These are phyloP conservation scores for Synergus japonicus DNA, from an alignment of 2,888 invertebrate species.

Conservation along the genomic window DNA sequence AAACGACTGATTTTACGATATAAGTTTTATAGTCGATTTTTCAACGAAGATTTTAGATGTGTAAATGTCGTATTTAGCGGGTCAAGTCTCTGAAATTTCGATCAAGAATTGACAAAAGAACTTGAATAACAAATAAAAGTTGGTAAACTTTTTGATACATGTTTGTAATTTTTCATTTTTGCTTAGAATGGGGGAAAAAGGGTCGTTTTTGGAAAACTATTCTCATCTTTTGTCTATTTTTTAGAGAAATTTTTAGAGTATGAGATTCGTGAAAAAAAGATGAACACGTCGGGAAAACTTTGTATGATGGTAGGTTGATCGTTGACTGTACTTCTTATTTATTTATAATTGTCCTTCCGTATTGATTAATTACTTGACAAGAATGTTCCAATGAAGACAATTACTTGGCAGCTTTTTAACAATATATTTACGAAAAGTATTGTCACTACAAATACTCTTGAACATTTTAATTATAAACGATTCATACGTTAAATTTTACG, in stretches of 20 bases:
- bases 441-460: constrained; percentile 69
- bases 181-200: neutral
- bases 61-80: constrained; percentile 26
- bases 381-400: constrained; percentile 23
- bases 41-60: constrained; percentile 57
- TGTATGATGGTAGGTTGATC: constrained; percentile 24
- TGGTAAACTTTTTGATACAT: neutral
- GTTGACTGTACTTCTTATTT: constrained; percentile 44
- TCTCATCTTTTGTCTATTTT: constrained; percentile 20
- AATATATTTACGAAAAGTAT: constrained; percentile 67
- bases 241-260: constrained; percentile 9
- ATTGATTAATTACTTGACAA: constrained; percentile 40
- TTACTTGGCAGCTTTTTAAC: constrained; percentile 68
- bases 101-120: constrained; percentile 24
- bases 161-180: neutral
- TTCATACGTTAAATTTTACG: constrained; percentile 59
- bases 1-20: constrained; percentile 62
- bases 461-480: constrained; percentile 72
- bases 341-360: constrained; percentile 47
- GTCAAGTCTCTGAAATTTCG: constrained; percentile 17
- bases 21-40: constrained; percentile 66
- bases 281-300: constrained; percentile 29
- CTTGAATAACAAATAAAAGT: neutral
- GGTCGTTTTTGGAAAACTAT: neutral
- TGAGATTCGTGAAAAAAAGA: neutral